Evolutionary conservation across 2,888 invertebrate genomes (phyloP).

Genomic region (Lycia hirtaria): DNA sequence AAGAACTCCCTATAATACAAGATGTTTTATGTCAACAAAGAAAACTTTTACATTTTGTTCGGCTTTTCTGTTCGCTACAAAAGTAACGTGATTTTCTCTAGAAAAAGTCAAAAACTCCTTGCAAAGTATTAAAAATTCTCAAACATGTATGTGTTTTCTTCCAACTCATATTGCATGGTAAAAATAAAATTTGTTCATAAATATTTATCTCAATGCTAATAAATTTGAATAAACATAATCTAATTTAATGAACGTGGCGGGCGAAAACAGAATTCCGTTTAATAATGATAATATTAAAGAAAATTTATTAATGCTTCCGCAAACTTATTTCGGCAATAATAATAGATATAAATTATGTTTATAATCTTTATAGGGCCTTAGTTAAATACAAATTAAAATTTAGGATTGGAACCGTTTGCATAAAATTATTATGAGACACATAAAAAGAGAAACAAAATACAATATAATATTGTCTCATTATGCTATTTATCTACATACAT

Average conservation of each 20-base stretch:
- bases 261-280: conserved; percentile 24
- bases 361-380: conserved; percentile 20
- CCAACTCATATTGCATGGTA: neutral
- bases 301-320: conserved; percentile 34
- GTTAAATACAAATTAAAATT: conserved; percentile 29
- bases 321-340: conserved; percentile 30
- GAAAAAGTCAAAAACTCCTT: neutral
- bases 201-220: conserved; percentile 6
- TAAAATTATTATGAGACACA: conserved; percentile 7
- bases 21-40: conserved; percentile 1
- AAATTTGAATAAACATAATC: conserved; percentile 15
- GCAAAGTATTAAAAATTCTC: neutral
- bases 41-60: neutral
- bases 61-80: neutral
- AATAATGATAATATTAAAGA: conserved; percentile 27
- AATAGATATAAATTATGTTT: conserved; percentile 34
- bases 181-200: neutral
- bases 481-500: too few species aligned
- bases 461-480: too few species aligned
- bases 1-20: neutral
- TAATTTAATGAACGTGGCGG: conserved; percentile 20
- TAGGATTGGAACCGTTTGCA: conserved; percentile 8
- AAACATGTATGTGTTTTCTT: neutral
- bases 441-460: neutral
- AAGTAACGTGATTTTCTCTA: neutral